Conservation (phyloP, 2,113 vertebrate species). For the Siniperca chuatsi region DNA sequence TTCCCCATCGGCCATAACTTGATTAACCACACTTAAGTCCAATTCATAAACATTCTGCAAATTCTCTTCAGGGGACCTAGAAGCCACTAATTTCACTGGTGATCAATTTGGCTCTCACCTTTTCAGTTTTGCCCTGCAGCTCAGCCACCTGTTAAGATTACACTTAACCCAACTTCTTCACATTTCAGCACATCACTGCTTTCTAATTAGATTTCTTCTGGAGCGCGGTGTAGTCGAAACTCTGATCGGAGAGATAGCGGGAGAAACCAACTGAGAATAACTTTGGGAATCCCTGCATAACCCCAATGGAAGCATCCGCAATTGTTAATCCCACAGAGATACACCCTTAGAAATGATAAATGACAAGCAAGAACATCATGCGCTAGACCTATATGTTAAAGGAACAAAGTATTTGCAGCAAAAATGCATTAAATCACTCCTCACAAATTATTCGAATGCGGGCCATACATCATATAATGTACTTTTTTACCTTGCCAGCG, state of each 20-base stretch:
- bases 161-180: constrained; percentile 44
- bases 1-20: constrained; percentile 48
- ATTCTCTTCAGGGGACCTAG: constrained; percentile 38
- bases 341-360: constrained; percentile 20
- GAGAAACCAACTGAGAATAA: constrained; percentile 28
- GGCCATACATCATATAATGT: neutral
- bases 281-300: constrained; percentile 26
- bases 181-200: constrained; percentile 59
- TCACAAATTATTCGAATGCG: neutral
- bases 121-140: constrained; percentile 51
- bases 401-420: neutral
- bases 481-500: neutral
- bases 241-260: constrained; percentile 42
- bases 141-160: constrained; percentile 59
- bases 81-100: constrained; percentile 42
- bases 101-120: constrained; percentile 66
- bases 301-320: constrained; percentile 7
- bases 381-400: neutral
- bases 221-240: constrained; percentile 15
- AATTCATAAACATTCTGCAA: constrained; percentile 65
- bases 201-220: constrained; percentile 60
- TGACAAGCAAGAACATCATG: neutral
- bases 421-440: neutral
- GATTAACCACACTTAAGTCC: constrained; percentile 62
- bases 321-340: constrained; percentile 8